These are phyloP conservation scores for Zaprionus vittiger DNA, from an alignment of 1,140 invertebrate genomes.

Conservation along the genomic window DNA sequence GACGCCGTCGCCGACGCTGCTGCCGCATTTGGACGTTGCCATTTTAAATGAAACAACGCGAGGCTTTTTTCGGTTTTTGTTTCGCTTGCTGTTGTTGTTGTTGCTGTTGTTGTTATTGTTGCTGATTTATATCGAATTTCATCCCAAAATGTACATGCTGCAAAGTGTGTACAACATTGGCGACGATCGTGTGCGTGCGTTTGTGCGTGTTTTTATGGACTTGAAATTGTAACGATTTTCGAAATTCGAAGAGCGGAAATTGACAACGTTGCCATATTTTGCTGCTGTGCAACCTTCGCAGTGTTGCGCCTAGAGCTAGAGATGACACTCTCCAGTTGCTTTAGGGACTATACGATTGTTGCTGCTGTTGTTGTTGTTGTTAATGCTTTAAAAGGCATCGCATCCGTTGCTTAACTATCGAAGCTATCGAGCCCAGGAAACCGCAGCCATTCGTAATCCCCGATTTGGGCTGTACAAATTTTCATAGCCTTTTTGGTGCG, in stretches of 20 bases:
- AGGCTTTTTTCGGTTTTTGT: slow-evolving; percentile 14
- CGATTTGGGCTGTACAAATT: slow-evolving; percentile 49
- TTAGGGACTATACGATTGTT: not conserved
- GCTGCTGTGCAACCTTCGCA: slow-evolving; percentile 1
- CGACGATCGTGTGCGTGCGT: not conserved
- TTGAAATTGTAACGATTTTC: slow-evolving; percentile 64
- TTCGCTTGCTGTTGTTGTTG: not conserved
- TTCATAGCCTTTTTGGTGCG: slow-evolving; percentile 42
- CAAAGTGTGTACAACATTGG: slow-evolving; percentile 17
- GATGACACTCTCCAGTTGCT: slow-evolving; percentile 16
- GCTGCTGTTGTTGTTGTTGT: not conserved
- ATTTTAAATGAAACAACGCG: slow-evolving; percentile 54
- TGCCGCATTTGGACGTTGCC: slow-evolving; percentile 72
- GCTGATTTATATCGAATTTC: slow-evolving; percentile 67
- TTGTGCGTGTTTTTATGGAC: slow-evolving; percentile 40
- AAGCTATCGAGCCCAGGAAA: slow-evolving; percentile 54
- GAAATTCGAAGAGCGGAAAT: slow-evolving; percentile 65
- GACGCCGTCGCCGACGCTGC: slow-evolving; percentile 26
- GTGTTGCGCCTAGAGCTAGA: slow-evolving; percentile 13
- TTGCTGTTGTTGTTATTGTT: slow-evolving; percentile 32
- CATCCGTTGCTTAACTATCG: slow-evolving; percentile 65
- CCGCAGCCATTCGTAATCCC: slow-evolving; percentile 37
- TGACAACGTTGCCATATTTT: slow-evolving; percentile 58
- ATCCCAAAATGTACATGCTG: slow-evolving; percentile 68
- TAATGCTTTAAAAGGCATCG: slow-evolving; percentile 55